Conservation (phyloP, 2,888 invertebrate genomes). For the Cacoxenus indagator region DNA sequence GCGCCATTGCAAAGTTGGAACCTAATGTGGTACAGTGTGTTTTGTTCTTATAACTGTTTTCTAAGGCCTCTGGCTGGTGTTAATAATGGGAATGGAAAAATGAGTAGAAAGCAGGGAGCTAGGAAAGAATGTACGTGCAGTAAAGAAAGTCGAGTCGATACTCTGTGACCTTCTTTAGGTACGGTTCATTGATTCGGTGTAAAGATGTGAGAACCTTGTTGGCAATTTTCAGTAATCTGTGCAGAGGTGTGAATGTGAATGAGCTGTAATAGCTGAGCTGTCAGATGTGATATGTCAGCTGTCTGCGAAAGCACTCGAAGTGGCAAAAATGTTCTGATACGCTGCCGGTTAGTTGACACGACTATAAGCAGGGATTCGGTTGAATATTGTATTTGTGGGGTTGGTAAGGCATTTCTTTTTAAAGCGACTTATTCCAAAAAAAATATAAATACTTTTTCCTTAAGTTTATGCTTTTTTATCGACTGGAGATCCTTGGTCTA, state of each 20-base stretch:
- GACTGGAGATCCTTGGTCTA: no score
- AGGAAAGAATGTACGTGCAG: not conserved
- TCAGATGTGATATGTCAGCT: no score
- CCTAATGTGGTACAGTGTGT: no score
- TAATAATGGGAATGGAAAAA: not conserved
- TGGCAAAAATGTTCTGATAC: no score
- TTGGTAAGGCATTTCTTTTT: no score
- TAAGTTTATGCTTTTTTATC: no score
- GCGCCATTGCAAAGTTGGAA: no score
- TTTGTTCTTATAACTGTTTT: not conserved
- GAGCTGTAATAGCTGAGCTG: not conserved
- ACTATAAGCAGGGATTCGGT: no score
- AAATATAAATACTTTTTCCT: no score
- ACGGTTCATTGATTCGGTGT: conserved; percentile 3
- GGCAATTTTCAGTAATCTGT: not conserved
- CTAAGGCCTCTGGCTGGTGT: not conserved
- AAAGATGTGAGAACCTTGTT: not conserved
- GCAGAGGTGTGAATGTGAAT: not conserved
- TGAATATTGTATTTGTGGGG: no score
- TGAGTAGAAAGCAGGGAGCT: not conserved
- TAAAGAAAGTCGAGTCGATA: conserved; percentile 7
- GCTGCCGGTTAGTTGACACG: no score
- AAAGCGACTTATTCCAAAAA: no score
- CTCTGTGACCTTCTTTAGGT: not conserved
- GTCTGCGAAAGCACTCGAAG: not conserved